Base-by-base conservation (phyloP, 2,888 invertebrate species). In the Seira ritae region DNA sequence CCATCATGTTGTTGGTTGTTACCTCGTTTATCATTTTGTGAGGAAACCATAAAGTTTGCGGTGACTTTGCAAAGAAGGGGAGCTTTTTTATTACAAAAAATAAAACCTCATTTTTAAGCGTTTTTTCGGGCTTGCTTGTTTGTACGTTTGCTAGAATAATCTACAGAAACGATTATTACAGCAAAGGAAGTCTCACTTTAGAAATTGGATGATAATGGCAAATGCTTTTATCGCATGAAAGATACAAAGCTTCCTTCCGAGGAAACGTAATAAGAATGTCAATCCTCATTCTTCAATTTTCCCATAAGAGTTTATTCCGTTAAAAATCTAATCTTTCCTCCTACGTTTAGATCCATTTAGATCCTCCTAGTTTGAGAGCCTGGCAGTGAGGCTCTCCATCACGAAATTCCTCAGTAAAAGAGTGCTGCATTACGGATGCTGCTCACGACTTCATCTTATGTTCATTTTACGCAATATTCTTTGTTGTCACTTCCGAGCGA, bases 271-370 rank as follows among this genome's bases (percentile, higher is more conserved):
- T 68, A 68, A 68, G 17, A 68, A 23, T 68, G 68, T 31, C 68
- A 68, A 68, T 68, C 68, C 68, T 68, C 66, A 66, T 66, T 66
- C 66, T 22, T 22, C 37, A 12, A 42, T 42, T 31, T 68, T n/a
- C 19, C 68, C 20, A 12, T 24, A 68, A 68, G 68, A 2, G 23
- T 15, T 42, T 42, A 42, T 42, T 42, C 42, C 12, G 4, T 42
- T 42, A 42, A 42, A 42, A 42, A 42, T 42, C 42, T 42, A 42
- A 42, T 42, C 42, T 42, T 42, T 42, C 42, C 42, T 42, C 42
- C n/a, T n/a, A n/a, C n/a, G n/a, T n/a, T n/a, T n/a, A n/a, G n/a
- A n/a, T n/a, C n/a, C n/a, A n/a, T n/a, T n/a, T n/a, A n/a, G n/a
- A 42, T 8, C 42, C 42, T 42, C 42, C 42, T 42, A 42, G 42